Percentiles rank a stretch among this genome's conserved stretches.
Conservation (phyloP, 1,140 invertebrate genomes). For the Chrysoperla carnea region DNA sequence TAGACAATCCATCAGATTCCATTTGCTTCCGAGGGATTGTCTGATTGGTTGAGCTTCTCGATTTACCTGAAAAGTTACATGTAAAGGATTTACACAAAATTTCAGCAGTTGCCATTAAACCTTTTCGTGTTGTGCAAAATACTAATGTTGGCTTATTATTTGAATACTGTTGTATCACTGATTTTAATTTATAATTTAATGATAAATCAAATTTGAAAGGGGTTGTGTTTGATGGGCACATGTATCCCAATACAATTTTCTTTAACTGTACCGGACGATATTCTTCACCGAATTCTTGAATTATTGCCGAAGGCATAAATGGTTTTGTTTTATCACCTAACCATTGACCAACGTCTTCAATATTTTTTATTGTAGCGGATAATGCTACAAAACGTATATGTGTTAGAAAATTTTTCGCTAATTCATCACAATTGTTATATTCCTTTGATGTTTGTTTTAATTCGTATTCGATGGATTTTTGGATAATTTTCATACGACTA, state of each 20-base stretch:
- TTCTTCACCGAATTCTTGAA: conserved; percentile 43
- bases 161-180: conserved; percentile 50
- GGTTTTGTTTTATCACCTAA: conserved; percentile 26
- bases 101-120: conserved; percentile 41
- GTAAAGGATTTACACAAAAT: conserved; percentile 3
- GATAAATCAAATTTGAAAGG: conserved; percentile 61
- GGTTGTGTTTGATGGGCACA: conserved; percentile 24
- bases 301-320: conserved; percentile 9
- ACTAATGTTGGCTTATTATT: conserved; percentile 57
- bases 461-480: conserved; percentile 6
- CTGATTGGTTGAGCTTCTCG: not conserved
- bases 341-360: conserved; percentile 58
- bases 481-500: conserved; percentile 26
- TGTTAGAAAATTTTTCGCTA: not conserved
- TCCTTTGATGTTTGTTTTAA: not conserved
- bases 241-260: conserved; percentile 54
- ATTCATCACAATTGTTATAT: not conserved
- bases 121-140: conserved; percentile 5
- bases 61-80: not conserved
- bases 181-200: conserved; percentile 52
- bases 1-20: too few species aligned
- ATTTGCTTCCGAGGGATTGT: too few species aligned
- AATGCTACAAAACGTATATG: conserved; percentile 53
- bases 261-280: conserved; percentile 52
- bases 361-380: conserved; percentile 64